Conservation (phyloP, 2,797 vertebrate species). For the Pachyuromys duprasi region DNA sequence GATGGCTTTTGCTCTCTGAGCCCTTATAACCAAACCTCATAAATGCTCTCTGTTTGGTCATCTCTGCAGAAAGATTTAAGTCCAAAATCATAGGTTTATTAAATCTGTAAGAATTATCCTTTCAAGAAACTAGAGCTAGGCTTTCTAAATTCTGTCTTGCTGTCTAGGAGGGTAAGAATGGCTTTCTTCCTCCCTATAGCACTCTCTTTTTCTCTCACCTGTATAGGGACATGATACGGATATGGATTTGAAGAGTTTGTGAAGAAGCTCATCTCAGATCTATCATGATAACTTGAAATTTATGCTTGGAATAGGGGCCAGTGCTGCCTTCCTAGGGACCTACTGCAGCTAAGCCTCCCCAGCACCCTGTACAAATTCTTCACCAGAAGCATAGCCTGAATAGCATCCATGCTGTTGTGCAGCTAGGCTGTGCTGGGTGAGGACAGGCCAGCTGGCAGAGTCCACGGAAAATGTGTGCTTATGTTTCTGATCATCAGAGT, state of each 20-base stretch:
- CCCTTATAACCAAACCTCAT: background rate
- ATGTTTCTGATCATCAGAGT: conserved; percentile 45
- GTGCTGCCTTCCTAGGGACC: background rate
- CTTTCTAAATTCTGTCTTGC: background rate
- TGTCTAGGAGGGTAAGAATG: background rate
- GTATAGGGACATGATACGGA: background rate
- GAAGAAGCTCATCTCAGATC: background rate
- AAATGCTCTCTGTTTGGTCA: background rate
- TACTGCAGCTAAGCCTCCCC: background rate
- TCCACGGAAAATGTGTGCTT: conserved; percentile 1
- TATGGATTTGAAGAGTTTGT: background rate
- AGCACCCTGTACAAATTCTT: background rate
- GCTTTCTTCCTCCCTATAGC: background rate
- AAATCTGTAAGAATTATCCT: background rate
- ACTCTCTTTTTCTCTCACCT: background rate
- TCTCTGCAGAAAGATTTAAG: background rate
- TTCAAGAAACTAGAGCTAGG: background rate
- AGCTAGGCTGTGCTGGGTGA: background rate
- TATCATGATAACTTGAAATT: background rate
- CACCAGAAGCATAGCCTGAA: background rate
- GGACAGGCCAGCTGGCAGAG: conserved; percentile 7
- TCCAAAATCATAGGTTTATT: background rate
- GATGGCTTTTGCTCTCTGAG: background rate
- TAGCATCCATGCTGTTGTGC: background rate
- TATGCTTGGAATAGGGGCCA: background rate